phyloP scores from a whole-genome alignment of 2,888 invertebrate species.

The Cephus runcator region DNA sequence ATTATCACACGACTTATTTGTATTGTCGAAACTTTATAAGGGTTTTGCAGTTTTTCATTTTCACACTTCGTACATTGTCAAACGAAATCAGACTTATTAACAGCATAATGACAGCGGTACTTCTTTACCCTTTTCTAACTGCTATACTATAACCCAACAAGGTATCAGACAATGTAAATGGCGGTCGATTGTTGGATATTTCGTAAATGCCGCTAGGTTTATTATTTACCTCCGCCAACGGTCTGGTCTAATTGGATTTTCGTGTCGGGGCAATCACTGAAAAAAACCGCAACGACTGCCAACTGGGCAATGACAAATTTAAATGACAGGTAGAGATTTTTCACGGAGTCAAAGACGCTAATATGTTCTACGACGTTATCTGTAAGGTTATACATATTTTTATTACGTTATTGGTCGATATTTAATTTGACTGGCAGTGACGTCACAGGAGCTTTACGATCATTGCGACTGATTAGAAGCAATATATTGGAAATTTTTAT shows the following conservation, averaged over 20 bases:
- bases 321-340: neutral
- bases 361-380: neutral
- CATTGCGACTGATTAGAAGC: neutral
- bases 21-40: neutral
- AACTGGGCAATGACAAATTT: neutral
- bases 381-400: neutral
- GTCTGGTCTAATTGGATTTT: conserved; percentile 33
- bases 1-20: neutral
- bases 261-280: conserved; percentile 19
- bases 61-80: neutral
- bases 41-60: neutral
- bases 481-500: neutral
- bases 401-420: neutral
- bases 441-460: neutral
- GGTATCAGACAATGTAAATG: neutral
- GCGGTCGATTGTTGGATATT: neutral
- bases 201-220: neutral
- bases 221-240: neutral
- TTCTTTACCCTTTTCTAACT: neutral
- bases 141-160: neutral
- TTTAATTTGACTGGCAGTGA: neutral
- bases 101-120: neutral
- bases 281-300: conserved; percentile 27
- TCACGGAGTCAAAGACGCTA: neutral
- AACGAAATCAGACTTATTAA: neutral